Conservation (phyloP, 1,140 invertebrate genomes). For the Monochamus saltuarius region DNA sequence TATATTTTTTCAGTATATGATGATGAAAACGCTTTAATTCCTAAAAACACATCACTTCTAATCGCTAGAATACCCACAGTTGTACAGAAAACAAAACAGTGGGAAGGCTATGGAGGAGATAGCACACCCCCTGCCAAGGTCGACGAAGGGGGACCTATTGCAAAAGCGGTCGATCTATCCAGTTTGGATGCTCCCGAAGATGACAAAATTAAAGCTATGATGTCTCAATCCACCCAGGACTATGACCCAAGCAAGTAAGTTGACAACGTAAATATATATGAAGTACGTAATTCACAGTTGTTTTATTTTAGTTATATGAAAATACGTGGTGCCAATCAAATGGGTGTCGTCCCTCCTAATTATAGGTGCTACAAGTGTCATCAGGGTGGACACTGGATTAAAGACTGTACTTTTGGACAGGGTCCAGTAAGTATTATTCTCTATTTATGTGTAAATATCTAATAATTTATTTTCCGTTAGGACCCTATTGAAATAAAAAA, state of each 20-base stretch:
- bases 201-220: slow-evolving; percentile 97
- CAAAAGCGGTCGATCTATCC: slow-evolving; percentile 77
- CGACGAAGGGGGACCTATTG: slow-evolving; percentile 56
- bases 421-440: slow-evolving; percentile 56
- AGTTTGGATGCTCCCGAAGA: slow-evolving; percentile 91
- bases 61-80: slow-evolving; percentile 87
- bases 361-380: slow-evolving; percentile 94
- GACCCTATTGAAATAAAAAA: slow-evolving; percentile 82
- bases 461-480: slow-evolving; percentile 48
- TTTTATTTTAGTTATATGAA: slow-evolving; percentile 72
- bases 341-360: slow-evolving; percentile 82
- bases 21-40: slow-evolving; percentile 87
- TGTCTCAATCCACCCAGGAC: slow-evolving; percentile 92
- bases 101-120: slow-evolving; percentile 56
- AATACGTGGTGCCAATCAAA: slow-evolving; percentile 81
- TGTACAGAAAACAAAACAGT: slow-evolving; percentile 72
- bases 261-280: too few relatives aligned
- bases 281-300: background rate
- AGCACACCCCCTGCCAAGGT: slow-evolving; percentile 51
- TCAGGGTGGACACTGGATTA: slow-evolving; percentile 93
- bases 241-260: slow-evolving; percentile 96
- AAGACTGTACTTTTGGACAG: slow-evolving; percentile 79
- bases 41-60: slow-evolving; percentile 96
- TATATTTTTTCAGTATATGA: slow-evolving; percentile 75
- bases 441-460: too few relatives aligned